Conservation (phyloP, 2,797 vertebrate species). For the Coregonus sp. region DNA sequence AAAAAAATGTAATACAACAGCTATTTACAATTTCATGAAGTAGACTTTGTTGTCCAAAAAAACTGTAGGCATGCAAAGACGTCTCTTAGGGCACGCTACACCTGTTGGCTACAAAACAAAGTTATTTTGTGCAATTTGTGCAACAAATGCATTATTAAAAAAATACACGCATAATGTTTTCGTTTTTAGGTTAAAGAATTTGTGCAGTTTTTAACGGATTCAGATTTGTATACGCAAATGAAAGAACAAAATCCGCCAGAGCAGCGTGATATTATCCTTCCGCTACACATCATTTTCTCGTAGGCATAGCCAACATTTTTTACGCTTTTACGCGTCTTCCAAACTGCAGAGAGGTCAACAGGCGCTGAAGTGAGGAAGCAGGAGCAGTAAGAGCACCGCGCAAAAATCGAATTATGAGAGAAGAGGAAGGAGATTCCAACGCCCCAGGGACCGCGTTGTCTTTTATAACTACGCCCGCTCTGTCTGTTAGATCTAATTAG, state of each 20-base stretch:
- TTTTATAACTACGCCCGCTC: conserved; percentile 7
- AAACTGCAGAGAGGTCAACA: conserved; percentile 44
- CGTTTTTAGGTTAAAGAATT: too few relatives aligned
- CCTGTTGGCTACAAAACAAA: too few relatives aligned
- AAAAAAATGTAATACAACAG: too few relatives aligned
- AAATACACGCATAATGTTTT: too few relatives aligned
- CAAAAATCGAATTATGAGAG: conserved; percentile 62
- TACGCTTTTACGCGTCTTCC: conserved; percentile 5
- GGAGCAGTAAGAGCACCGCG: conserved; percentile 51
- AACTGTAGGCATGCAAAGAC: too few relatives aligned
- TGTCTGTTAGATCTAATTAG: conserved; percentile 75
- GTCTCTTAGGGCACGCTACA: too few relatives aligned
- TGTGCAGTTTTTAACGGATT: too few relatives aligned
- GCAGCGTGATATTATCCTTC: not conserved
- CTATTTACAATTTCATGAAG: not conserved
- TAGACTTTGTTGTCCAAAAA: not conserved
- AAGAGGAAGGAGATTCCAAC: conserved; percentile 63
- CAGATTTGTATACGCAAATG: too few relatives aligned
- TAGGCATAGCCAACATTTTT: not conserved
- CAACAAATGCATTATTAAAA: too few relatives aligned
- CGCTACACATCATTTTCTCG: not conserved
- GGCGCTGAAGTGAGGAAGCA: conserved; percentile 1
- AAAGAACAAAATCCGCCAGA: too few relatives aligned
- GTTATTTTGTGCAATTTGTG: too few relatives aligned
- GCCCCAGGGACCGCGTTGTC: conserved; percentile 55